These are phyloP conservation scores for Neogobius melanostomus DNA, from an alignment of 2,113 vertebrate genomes.

Conservation along the genomic window DNA sequence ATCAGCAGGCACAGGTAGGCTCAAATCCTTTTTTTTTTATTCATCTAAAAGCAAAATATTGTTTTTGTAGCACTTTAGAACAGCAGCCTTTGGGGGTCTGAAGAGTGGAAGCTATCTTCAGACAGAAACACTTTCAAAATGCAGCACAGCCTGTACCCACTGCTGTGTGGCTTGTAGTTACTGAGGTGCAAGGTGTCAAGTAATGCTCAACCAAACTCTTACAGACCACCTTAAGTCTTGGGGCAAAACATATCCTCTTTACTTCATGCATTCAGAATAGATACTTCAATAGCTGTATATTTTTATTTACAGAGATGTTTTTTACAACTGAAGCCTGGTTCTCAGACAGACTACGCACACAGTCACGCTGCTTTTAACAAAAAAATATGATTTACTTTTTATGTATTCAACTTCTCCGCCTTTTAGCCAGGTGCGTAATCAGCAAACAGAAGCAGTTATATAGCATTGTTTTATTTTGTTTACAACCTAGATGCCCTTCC, in stretches of 20 bases:
- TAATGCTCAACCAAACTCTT: conserved; percentile 43
- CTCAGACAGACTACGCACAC: neutral
- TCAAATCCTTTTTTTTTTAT: conserved; percentile 47
- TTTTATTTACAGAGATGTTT: neutral
- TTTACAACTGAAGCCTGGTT: neutral
- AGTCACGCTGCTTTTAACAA: too few relatives aligned
- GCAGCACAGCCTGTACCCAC: conserved; percentile 48
- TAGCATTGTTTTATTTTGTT: too few relatives aligned
- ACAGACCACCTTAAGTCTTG: conserved; percentile 18
- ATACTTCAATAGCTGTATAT: conserved; percentile 10
- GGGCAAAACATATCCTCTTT: conserved; percentile 32
- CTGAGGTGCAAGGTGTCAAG: conserved; percentile 52
- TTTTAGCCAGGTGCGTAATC: too few relatives aligned
- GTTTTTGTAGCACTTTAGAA: conserved; percentile 56
- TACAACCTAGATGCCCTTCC: too few relatives aligned
- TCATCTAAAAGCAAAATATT: conserved; percentile 45
- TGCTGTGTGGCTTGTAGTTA: conserved; percentile 47
- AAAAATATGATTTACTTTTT: too few relatives aligned
- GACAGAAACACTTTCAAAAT: conserved; percentile 47
- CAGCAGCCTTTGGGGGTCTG: conserved; percentile 35
- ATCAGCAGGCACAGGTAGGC: conserved; percentile 53
- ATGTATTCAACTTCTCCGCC: too few relatives aligned
- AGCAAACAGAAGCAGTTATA: too few relatives aligned
- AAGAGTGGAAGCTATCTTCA: conserved; percentile 48
- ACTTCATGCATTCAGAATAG: conserved; percentile 37